Base-by-base conservation (phyloP, 23 tunicate genomes). In the Aplidium turbinatum region DNA sequence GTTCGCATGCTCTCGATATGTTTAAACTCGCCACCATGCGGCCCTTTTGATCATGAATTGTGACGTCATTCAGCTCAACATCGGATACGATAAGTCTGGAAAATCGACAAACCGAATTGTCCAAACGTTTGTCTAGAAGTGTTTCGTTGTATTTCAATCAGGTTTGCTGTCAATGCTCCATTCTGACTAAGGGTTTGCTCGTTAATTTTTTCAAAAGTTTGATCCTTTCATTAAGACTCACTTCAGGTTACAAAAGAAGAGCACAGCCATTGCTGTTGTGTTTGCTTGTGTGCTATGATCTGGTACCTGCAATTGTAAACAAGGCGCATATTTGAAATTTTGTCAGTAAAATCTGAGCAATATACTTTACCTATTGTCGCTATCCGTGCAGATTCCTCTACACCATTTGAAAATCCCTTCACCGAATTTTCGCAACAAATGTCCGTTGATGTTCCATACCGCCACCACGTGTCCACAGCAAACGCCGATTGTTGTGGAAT, bases 381-480 rank as follows among this genome's bases (percentile, higher is more conserved):
- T 53, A 47, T 82, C 80, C 33, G 50, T 23, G 52, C 73, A 73
- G 21, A 82, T 52, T 50, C 87, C 87, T 31, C 87, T 31, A 31
- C 87, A 82, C 87, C 73, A 82, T 0, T 58, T 39, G 35, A 82
- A 82, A 21, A 64, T 25, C 31, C 69, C 87, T 63, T 66, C 28
- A 1, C 87, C 87, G 63, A 82, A 82, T 16, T 72, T 65, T 3
- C 87, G 65, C 38, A 55, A 47, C 5, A 47, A 55, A 22, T 77
- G 38, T 18, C 87, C 87, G 3, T 63, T 55, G 1, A 24, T 18
- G 38, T 39, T 51, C 87, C 80, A 82, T 46, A 82, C 1, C 33
- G 63, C 79, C 0, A 82, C 87, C 64, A 62, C 74, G 18, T 57
- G 45, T 11, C 87, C 87, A 63, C 80, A 62, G 47, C 87, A 26